Conservation (phyloP, 2,888 invertebrate species). For the Nebria salina region DNA sequence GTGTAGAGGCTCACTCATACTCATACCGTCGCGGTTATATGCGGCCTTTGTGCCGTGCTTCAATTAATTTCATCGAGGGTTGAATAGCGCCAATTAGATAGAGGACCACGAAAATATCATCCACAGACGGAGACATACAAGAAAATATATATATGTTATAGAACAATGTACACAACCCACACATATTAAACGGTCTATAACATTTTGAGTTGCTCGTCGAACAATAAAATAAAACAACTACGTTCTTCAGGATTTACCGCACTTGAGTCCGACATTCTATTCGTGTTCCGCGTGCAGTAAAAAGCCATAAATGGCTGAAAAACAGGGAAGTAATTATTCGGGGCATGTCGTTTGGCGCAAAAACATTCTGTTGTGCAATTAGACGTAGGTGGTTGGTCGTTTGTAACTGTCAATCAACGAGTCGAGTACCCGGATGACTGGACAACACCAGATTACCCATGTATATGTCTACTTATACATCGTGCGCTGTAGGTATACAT, state of each 20-base stretch:
- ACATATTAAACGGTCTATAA: not conserved
- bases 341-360: conserved; percentile 13
- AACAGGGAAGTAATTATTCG: too few species aligned
- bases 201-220: not conserved
- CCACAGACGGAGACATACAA: not conserved
- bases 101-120: not conserved
- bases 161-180: not conserved
- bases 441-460: not conserved
- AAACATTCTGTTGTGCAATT: conserved; percentile 39
- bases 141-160: not conserved
- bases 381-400: conserved; percentile 31
- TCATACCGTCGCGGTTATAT: not conserved
- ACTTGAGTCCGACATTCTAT: too few species aligned
- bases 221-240: too few species aligned
- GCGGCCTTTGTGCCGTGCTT: not conserved
- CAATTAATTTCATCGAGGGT: not conserved
- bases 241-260: too few species aligned
- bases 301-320: too few species aligned
- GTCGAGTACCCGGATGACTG: not conserved
- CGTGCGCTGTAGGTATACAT: not conserved
- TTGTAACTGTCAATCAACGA: conserved; percentile 41
- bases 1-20: not conserved
- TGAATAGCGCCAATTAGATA: not conserved
- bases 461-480: not conserved
- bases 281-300: not conserved